These are phyloP conservation scores for Gadus macrocephalus DNA, from an alignment of 2,113 vertebrate genomes.

Conservation along the genomic window DNA sequence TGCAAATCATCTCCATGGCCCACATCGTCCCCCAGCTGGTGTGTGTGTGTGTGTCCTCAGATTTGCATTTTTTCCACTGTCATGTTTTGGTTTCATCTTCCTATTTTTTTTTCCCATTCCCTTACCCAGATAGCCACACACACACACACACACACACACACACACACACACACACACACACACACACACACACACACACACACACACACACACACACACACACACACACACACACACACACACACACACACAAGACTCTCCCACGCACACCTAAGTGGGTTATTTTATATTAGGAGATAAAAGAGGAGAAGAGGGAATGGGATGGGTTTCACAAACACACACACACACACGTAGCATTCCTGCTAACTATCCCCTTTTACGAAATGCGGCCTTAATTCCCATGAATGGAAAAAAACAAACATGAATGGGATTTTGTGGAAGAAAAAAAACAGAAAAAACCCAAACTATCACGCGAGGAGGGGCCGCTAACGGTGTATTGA, in stretches of 20 bases:
- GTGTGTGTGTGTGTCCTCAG: slow-evolving; percentile 4
- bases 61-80: slow-evolving; percentile 46
- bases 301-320: no score
- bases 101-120: slow-evolving; percentile 55
- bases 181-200: neutral
- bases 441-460: no score
- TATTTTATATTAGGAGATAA: no score
- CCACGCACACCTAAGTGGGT: no score
- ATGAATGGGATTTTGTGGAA: no score
- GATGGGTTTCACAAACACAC: no score
- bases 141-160: neutral
- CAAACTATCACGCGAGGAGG: no score
- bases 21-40: slow-evolving; percentile 4
- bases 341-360: no score
- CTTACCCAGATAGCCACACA: slow-evolving; percentile 26
- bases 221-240: neutral
- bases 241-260: neutral
- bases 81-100: slow-evolving; percentile 49
- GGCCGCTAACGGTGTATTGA: no score
- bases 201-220: neutral
- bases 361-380: no score
- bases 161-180: neutral
- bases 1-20: slow-evolving; percentile 50
- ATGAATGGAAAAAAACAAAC: no score
- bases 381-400: no score